Evolutionary conservation across 92 coral and sea anemone genomes (phyloP), one percentile per base, ranked within the genome.

Genomic region (Muricea muricata): DNA sequence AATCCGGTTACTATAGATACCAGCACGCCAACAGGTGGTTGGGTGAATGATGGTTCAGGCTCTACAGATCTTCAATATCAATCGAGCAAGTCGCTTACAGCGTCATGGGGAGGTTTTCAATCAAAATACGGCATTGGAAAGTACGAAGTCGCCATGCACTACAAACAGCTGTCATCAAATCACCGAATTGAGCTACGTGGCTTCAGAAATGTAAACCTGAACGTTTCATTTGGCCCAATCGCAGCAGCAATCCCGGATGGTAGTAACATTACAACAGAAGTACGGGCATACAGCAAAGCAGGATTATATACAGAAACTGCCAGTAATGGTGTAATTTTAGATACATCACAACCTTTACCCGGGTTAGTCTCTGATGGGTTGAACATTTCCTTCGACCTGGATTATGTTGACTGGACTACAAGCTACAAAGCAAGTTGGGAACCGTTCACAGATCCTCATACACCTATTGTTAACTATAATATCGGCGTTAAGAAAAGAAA

Each of bases 1-100:
- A n/a, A 89, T 58, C 58, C 72, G 30, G 78, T 96, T n/a, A 82
- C 89, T 24, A 89, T 96, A 65, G 99, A 96, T 80, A 96, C 97
- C 11, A 81, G 98, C 58, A 83, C 30, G 25, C 99, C 99, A 20
- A 69, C 87, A 45, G 90, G 85, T 12, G 99, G 99, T 37, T 93
- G 99, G 99, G 81, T 96, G 28, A 85, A 91, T 54, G 99, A 96
- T 31, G 98, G 98, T 17, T 75, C 75, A 54, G 99, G 98, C 5
- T 72, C 90, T 26, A 79, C 89, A 24, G 99, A 96, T 72, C 81
- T 90, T 29, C 92, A 82, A 81, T 96, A 83, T 87, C 98, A 96
- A 84, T 73, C 93, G 48, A 80, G 90, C 65, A 93, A 89, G 61
- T 35, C 83, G 12, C 78, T 96, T 7, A 98, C n/a, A n/a, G n/a